Evolutionary conservation across 2,113 vertebrate species (phyloP).

Genomic region (Oceanites oceanicus): DNA sequence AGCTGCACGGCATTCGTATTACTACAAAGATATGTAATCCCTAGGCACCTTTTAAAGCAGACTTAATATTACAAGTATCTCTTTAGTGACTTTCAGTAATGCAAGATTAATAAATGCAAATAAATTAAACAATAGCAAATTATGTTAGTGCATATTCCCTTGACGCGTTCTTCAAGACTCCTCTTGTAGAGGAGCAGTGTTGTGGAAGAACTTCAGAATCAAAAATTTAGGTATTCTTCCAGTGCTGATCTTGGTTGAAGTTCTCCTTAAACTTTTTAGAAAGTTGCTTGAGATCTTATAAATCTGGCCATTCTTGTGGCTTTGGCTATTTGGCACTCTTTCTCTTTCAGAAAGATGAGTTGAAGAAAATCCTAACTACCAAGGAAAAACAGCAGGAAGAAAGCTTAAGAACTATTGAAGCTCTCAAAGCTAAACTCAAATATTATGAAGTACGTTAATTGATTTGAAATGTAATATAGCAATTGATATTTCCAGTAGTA

Average conservation of each 20-base stretch:
- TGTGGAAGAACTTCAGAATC: not conserved
- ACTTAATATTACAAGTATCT: not conserved
- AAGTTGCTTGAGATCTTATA: not conserved
- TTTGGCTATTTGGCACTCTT: not conserved
- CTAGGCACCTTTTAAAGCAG: not conserved
- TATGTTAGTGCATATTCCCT: not conserved
- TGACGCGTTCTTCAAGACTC: not conserved
- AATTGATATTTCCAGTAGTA: not conserved
- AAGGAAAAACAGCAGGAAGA: slow-evolving; percentile 90
- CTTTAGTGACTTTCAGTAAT: not conserved
- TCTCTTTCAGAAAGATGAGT: slow-evolving; percentile 83
- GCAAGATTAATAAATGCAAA: not conserved
- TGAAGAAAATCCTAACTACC: slow-evolving; percentile 80
- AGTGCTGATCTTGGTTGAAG: not conserved
- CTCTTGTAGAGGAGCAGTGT: not conserved
- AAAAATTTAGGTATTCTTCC: not conserved
- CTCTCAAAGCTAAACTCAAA: slow-evolving; percentile 87
- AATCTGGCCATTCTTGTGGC: not conserved
- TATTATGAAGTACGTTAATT: slow-evolving; percentile 82
- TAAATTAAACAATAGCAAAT: not conserved
- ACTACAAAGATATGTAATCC: not conserved
- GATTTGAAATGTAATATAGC: not conserved
- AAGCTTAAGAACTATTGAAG: slow-evolving; percentile 82
- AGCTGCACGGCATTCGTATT: not conserved
- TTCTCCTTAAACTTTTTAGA: not conserved